Conservation (phyloP, 2,888 invertebrate genomes). For the Sialis fuliginosa region DNA sequence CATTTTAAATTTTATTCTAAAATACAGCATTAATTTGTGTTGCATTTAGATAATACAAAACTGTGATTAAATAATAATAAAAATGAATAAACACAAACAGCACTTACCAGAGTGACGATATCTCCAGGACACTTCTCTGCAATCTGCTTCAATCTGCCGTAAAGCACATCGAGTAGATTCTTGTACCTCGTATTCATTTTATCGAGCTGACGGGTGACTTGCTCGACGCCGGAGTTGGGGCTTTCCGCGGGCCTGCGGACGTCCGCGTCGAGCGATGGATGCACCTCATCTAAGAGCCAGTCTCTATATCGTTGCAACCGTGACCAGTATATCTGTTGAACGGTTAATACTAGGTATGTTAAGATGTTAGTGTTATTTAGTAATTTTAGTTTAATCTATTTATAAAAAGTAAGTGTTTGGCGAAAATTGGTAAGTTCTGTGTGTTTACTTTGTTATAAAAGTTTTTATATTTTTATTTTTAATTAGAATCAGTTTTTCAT, state of each 20-base stretch:
- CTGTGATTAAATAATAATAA: no score
- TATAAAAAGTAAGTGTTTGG: no score
- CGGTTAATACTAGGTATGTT: constrained; percentile 3
- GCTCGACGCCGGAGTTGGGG: constrained; percentile 36
- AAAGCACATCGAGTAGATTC: constrained; percentile 46
- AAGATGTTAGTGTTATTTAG: constrained; percentile 5
- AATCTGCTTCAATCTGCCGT: constrained; percentile 49
- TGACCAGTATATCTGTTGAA: constrained; percentile 65
- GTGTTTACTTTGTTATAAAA: no score
- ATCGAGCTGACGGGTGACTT: constrained; percentile 60
- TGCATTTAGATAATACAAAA: no score
- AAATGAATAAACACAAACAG: constrained; percentile 7
- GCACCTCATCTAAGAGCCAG: constrained; percentile 63
- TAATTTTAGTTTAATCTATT: background rate
- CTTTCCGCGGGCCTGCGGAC: constrained; percentile 5
- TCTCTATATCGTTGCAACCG: constrained; percentile 72
- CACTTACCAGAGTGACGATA: constrained; percentile 57
- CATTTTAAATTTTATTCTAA: no score
- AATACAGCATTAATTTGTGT: no score
- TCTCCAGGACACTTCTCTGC: constrained; percentile 52
- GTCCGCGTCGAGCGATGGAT: constrained; percentile 55
- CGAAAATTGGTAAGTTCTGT: no score
- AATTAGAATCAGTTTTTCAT: no score
- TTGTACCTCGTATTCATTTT: constrained; percentile 65
- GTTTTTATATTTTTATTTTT: no score